Evolutionary conservation across 53 echinoderm and acorn worm genomes (phyloP), one percentile per base, ranked within the genome.

Genomic region (Actinopyga echinites): DNA sequence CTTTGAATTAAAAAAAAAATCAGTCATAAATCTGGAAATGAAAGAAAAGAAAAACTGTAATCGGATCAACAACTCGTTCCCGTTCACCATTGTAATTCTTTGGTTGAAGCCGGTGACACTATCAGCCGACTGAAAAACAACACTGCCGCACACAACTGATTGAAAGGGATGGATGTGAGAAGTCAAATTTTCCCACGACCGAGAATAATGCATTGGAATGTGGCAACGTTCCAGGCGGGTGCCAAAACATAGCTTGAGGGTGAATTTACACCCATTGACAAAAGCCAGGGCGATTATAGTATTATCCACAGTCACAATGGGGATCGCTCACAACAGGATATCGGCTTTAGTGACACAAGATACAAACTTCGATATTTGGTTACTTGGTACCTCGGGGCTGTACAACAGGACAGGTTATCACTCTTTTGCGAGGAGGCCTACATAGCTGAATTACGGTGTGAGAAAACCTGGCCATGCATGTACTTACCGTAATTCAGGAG

Each of bases 111-210:
- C 71, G 71, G 40, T 71, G 44, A 71, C 71, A 71, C 44, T 28
- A 71, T n/a, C n/a, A 40, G 42, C 40, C 42, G 21, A 40, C 25
- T 71, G 44, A 38, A 42, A 35, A 71, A 71, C 71, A 71, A 71
- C 71, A 63, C 15, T 49, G 49, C 49, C 0, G 49, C 17, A 49
- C 49, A 49, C 49, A 71, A 40, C 71, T 71, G 71, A 22, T 24
- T 63, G 71, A 24, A 37, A 40, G 42, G 25, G 45, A 71, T 44
- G 71, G 40, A 71, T 71, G 42, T 17, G 44, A 71, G 44, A 40
- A 71, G 71, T 71, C 71, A 71, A 44, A 71, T 71, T 71, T 71
- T 71, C 71, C 71, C 71, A 71, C 71, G 71, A 44, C 42, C 71
- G 71, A 71, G 71, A 40, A 71, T 71, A 71, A 71, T 71, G 42